Evolutionary conservation across 2,888 invertebrate genomes (phyloP).

Genomic region (Yponomeuta cagnagella): DNA sequence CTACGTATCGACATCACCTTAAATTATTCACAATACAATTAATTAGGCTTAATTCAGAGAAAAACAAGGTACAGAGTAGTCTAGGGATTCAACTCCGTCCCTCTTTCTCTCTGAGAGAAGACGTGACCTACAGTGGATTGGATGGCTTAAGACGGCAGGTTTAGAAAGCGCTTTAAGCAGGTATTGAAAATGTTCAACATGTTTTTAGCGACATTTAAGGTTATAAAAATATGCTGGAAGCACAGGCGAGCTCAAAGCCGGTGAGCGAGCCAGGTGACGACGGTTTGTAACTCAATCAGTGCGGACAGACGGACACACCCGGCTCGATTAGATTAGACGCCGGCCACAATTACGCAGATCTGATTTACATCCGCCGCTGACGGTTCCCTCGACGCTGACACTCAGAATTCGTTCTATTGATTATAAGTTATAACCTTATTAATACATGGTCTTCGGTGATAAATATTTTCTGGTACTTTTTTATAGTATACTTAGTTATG

Average conservation of each 20-base stretch:
- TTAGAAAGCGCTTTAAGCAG: too few relatives aligned
- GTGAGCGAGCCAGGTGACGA: constrained; percentile 11
- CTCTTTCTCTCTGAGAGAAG: too few relatives aligned
- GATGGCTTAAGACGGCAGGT: too few relatives aligned
- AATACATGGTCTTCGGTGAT: neutral
- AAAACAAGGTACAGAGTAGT: too few relatives aligned
- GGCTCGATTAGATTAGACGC: constrained; percentile 65
- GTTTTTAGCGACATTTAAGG: neutral
- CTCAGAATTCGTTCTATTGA: neutral
- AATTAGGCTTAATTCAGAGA: too few relatives aligned
- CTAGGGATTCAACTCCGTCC: too few relatives aligned
- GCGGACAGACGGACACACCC: constrained; percentile 59
- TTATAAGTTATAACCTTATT: neutral
- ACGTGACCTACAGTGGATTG: too few relatives aligned
- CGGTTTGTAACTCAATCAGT: constrained; percentile 56
- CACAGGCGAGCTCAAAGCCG: neutral
- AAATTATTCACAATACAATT: too few relatives aligned
- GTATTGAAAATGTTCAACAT: neutral
- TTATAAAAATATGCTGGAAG: neutral
- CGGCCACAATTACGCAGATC: constrained; percentile 72
- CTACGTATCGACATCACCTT: too few relatives aligned
- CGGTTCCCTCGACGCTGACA: neutral
- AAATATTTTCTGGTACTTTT: neutral
- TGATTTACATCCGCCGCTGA: constrained; percentile 57
- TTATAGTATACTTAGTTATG: neutral